A percentile compares a stretch with the other conserved stretches of the same genome.
Evolutionary conservation across 2,888 invertebrate species (phyloP).

Genomic region (Lasius fuliginosus): DNA sequence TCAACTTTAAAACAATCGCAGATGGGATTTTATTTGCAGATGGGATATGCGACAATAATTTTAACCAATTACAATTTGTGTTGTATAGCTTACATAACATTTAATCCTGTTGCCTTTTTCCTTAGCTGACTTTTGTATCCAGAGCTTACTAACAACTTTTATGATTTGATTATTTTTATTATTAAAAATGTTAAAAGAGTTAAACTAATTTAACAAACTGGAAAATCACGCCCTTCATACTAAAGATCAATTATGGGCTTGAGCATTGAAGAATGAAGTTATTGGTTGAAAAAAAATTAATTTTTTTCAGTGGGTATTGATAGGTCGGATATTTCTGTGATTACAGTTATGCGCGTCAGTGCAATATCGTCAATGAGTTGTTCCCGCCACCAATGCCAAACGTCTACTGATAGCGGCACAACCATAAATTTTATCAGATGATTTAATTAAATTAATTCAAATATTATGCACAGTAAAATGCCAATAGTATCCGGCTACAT

Average conservation of each 20-base stretch:
- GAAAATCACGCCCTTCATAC: not conserved
- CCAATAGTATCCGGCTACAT: conserved; percentile 53
- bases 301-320: conserved; percentile 70
- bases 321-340: conserved; percentile 87
- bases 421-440: conserved; percentile 74
- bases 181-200: not conserved
- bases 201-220: conserved; percentile 15
- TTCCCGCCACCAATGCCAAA: conserved; percentile 90
- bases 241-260: not conserved
- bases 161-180: not conserved
- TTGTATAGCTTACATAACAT: not conserved
- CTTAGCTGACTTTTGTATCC: not conserved
- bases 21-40: conserved; percentile 16
- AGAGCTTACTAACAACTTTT: conserved; percentile 3
- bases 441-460: conserved; percentile 56
- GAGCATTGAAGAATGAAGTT: conserved; percentile 32
- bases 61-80: conserved; percentile 3
- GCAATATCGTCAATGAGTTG: conserved; percentile 96
- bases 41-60: conserved; percentile 1
- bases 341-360: conserved; percentile 97
- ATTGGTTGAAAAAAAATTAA: conserved; percentile 37
- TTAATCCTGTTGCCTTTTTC: not conserved
- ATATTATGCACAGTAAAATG: conserved; percentile 40
- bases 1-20: not conserved
- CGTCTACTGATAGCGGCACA: conserved; percentile 79